phyloP scores from a whole-genome alignment of 2,113 vertebrate species.

The Litocranius walleri region DNA sequence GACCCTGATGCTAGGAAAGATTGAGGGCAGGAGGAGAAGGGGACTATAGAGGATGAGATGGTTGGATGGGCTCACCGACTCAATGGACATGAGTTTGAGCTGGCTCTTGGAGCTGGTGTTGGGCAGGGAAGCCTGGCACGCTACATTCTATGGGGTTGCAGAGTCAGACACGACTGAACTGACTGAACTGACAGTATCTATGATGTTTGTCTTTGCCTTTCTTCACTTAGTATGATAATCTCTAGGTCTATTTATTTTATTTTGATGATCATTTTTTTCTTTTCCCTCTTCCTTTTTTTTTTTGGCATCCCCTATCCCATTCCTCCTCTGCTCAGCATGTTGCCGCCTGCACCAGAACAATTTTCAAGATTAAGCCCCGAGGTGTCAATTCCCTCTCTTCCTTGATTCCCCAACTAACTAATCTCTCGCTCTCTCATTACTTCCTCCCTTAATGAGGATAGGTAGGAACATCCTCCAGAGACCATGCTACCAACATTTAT shows the following conservation, averaged over 20 bases:
- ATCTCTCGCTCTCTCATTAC: conserved; percentile 57
- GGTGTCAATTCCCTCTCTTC: conserved; percentile 23
- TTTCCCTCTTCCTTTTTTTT: background rate
- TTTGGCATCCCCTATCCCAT: background rate
- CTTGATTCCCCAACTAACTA: conserved; percentile 53
- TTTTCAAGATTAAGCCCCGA: conserved; percentile 48
- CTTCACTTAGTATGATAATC: background rate
- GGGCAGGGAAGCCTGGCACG: background rate
- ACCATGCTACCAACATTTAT: conserved; percentile 54
- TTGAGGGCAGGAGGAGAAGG: background rate
- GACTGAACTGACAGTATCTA: background rate
- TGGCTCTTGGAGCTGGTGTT: background rate
- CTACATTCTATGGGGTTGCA: background rate
- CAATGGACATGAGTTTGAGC: background rate
- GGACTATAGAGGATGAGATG: background rate
- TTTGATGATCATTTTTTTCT: background rate
- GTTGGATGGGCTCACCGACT: rapidly evolving
- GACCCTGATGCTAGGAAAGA: background rate
- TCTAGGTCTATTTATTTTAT: background rate
- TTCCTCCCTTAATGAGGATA: conserved; percentile 58
- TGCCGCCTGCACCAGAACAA: conserved; percentile 19
- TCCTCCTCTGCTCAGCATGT: background rate
- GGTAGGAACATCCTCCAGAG: conserved; percentile 55
- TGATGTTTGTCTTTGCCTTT: background rate
- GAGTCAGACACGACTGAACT: background rate